These are phyloP conservation scores for Scatophagus argus DNA, from an alignment of 2,113 vertebrate genomes.

Conservation along the genomic window DNA sequence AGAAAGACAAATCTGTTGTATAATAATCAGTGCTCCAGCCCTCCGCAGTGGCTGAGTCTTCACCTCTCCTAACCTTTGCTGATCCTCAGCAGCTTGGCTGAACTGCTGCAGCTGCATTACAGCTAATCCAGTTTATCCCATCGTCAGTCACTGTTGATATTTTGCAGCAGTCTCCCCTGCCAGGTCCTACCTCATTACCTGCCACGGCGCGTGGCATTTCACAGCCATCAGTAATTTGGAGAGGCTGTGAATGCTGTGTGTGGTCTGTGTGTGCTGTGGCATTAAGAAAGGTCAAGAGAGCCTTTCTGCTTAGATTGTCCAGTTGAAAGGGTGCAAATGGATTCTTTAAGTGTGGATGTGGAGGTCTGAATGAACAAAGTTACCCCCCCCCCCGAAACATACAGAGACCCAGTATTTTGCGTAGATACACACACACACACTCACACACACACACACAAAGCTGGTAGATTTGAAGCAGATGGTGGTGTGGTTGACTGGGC, in stretches of 20 bases:
- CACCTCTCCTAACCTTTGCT: conserved; percentile 19
- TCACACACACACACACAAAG: conserved; percentile 12
- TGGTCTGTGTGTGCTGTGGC: conserved; percentile 53
- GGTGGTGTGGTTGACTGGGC: conserved; percentile 11
- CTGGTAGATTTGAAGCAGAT: conserved; percentile 59
- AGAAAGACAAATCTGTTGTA: too few species aligned
- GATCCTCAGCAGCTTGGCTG: conserved; percentile 17
- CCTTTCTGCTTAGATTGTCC: conserved; percentile 42
- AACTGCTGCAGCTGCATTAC: conserved; percentile 33
- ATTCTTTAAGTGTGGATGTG: conserved; percentile 28
- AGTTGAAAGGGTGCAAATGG: conserved; percentile 52
- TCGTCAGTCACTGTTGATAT: conserved; percentile 28
- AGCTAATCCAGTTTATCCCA: conserved; percentile 51
- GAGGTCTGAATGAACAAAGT: conserved; percentile 36
- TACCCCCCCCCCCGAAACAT: conserved; percentile 3
- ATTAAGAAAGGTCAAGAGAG: conserved; percentile 66
- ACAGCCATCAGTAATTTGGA: conserved; percentile 45
- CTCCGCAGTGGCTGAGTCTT: background rate
- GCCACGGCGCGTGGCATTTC: conserved; percentile 58
- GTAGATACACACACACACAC: background rate
- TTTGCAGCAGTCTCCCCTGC: conserved; percentile 41
- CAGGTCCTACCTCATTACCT: conserved; percentile 61
- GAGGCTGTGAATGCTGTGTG: conserved; percentile 49
- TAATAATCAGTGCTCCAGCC: background rate
- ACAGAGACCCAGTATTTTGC: conserved; percentile 17